phyloP scores from a whole-genome alignment of 2,113 vertebrate species.

The Grus americana region DNA sequence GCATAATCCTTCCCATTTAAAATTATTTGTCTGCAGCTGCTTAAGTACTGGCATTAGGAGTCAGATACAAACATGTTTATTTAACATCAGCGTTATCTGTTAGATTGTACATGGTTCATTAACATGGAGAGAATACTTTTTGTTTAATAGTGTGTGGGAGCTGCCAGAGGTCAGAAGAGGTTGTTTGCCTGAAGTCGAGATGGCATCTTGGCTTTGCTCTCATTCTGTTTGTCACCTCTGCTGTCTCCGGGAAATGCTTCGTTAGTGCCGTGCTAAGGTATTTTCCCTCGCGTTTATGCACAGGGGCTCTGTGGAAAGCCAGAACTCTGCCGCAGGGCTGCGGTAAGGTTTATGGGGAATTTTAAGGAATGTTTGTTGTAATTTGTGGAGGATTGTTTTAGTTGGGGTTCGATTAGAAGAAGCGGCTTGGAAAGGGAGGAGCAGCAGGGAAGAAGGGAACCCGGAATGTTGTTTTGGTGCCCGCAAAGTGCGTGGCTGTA shows the following conservation, averaged over 20 bases:
- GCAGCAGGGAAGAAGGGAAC: not conserved
- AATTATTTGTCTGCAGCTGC: slow-evolving; percentile 25
- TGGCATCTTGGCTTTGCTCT: slow-evolving; percentile 59
- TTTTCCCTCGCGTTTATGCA: not conserved
- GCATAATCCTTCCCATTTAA: slow-evolving; percentile 30
- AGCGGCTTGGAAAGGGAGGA: not conserved
- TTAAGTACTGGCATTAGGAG: slow-evolving; percentile 4
- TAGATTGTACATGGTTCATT: slow-evolving; percentile 54
- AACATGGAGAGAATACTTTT: slow-evolving; percentile 59
- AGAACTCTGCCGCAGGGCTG: not conserved
- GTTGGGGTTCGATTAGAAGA: not conserved
- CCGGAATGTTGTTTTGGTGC: fast-evolving
- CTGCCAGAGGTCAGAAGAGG: slow-evolving; percentile 39
- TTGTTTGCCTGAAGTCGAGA: slow-evolving; percentile 50
- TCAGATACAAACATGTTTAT: slow-evolving; percentile 44
- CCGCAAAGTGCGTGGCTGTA: not conserved
- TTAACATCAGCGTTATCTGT: slow-evolving; percentile 45
- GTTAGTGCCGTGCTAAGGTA: not conserved
- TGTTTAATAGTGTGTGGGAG: slow-evolving; percentile 49
- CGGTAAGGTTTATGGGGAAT: not conserved
- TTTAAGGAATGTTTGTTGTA: not conserved
- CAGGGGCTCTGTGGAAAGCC: not conserved
- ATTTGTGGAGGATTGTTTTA: not conserved
- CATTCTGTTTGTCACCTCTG: slow-evolving; percentile 20
- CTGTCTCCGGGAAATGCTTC: not conserved